Conservation (phyloP, 1,140 invertebrate genomes). For the Mamestra configurata region DNA sequence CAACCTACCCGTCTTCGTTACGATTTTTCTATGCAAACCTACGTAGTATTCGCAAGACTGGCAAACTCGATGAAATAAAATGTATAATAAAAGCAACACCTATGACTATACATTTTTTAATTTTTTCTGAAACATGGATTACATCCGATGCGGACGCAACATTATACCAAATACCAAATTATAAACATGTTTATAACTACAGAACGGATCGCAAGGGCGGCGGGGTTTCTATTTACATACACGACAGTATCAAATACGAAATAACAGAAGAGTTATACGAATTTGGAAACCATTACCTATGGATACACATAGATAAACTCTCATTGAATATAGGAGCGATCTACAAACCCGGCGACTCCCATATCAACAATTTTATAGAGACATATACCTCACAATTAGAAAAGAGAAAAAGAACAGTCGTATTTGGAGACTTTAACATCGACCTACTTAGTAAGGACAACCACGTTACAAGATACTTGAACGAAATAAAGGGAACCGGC, state of each 20-base stretch:
- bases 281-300: no score
- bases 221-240: no score
- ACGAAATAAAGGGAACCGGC: no score
- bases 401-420: no score
- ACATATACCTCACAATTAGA: slow-evolving; percentile 26
- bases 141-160: slow-evolving; percentile 51
- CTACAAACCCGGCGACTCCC: slow-evolving; percentile 59
- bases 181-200: slow-evolving; percentile 56
- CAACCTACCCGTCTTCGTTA: background rate
- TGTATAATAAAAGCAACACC: background rate
- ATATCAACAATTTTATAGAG: slow-evolving; percentile 52
- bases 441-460: no score
- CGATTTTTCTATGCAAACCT: background rate
- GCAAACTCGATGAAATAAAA: background rate
- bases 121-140: slow-evolving; percentile 62
- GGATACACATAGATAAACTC: no score
- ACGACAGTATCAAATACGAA: no score
- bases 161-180: slow-evolving; percentile 51
- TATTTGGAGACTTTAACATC: no score
- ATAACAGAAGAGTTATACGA: no score
- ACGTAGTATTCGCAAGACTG: background rate
- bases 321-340: slow-evolving; percentile 58
- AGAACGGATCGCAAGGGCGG: slow-evolving; percentile 44
- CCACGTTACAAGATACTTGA: no score
- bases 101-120: no score